These are phyloP conservation scores for Pagrus major DNA, from an alignment of 2,113 vertebrate species.

Conservation along the genomic window DNA sequence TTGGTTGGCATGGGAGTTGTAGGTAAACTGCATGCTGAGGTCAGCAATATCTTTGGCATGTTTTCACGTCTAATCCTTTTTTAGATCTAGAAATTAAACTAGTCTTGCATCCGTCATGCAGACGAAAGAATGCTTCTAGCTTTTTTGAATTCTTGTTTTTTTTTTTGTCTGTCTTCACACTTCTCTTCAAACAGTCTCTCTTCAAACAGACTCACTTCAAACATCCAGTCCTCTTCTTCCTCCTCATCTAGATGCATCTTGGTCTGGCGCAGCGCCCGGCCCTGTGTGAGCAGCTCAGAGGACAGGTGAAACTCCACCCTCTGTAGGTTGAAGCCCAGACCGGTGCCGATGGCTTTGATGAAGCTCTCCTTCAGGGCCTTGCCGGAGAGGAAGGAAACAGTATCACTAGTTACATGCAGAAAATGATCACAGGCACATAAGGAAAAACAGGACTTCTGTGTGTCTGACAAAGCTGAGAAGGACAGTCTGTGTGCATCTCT, in stretches of 20 bases:
- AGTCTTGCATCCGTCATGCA: too few species aligned
- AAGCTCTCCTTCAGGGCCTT: constrained; percentile 98
- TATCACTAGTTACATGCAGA: not conserved
- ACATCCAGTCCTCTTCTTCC: constrained; percentile 79
- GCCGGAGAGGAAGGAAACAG: constrained; percentile 23
- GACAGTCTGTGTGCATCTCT: constrained; percentile 5
- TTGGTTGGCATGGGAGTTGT: not conserved
- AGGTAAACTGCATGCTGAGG: not conserved
- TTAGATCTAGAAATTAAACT: not conserved
- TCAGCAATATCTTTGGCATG: not conserved
- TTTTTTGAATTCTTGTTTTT: not conserved
- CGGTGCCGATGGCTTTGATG: constrained; percentile 95
- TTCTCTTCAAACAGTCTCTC: constrained; percentile 59
- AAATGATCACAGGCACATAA: constrained; percentile 13
- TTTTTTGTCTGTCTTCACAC: not conserved
- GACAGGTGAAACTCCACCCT: constrained; percentile 92
- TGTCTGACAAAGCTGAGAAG: constrained; percentile 22
- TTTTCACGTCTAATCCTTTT: not conserved
- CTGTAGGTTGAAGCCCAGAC: constrained; percentile 94
- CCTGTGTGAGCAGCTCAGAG: constrained; percentile 84
- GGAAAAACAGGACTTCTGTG: not conserved
- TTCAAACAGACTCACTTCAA: constrained; percentile 79
- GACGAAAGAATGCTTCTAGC: not conserved
- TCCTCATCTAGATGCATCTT: constrained; percentile 92
- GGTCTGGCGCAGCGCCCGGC: constrained; percentile 86